Conservation (phyloP, 2,113 vertebrate species). For the Cromileptes altivelis region DNA sequence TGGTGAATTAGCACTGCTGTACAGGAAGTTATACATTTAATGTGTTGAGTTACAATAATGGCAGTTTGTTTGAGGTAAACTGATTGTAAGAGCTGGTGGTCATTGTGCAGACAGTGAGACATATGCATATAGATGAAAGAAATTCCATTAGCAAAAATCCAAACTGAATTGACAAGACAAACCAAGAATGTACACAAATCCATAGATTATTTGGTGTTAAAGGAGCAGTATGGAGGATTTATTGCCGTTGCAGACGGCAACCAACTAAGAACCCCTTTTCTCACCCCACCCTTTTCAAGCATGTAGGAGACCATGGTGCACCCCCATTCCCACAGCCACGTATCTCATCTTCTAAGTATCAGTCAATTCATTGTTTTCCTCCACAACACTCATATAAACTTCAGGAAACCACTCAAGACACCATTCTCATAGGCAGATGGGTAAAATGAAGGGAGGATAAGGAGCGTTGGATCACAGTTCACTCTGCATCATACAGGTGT, state of each 20-base stretch:
- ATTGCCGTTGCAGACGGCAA: too few species aligned
- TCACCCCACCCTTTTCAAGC: too few species aligned
- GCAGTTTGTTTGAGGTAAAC: neutral
- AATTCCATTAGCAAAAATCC: neutral
- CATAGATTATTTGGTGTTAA: neutral
- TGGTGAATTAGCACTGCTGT: neutral
- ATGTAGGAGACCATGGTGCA: too few species aligned
- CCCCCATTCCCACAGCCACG: neutral
- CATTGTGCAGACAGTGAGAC: neutral
- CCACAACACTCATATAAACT: slow-evolving; percentile 20
- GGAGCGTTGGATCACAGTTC: slow-evolving; percentile 28
- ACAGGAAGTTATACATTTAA: neutral
- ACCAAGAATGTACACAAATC: neutral
- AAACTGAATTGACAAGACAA: neutral
- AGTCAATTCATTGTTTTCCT: slow-evolving; percentile 5
- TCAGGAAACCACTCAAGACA: slow-evolving; percentile 9
- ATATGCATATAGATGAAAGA: neutral
- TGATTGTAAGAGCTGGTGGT: neutral
- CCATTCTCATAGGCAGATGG: slow-evolving; percentile 1
- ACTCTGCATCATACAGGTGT: neutral
- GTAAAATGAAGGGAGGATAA: slow-evolving; percentile 15
- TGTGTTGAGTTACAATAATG: neutral
- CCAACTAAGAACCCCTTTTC: too few species aligned
- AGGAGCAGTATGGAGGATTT: too few species aligned
- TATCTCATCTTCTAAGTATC: slow-evolving; percentile 12